Conservation (phyloP, 1,140 invertebrate genomes). For the Leptopilina boulardi region DNA sequence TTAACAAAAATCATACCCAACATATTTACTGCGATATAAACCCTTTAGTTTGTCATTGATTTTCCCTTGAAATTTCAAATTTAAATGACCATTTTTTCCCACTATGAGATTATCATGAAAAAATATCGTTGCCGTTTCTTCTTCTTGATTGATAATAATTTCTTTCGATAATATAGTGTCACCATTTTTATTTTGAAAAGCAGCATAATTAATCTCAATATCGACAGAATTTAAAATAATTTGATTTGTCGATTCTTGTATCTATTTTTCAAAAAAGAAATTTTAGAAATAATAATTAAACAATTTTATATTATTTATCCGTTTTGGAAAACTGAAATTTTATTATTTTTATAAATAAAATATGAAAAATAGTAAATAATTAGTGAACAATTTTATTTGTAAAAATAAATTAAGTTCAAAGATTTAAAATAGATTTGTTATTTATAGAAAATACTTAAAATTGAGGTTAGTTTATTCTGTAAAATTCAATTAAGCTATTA, state of each 20-base stretch:
- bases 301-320: neutral
- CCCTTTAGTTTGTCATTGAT: slow-evolving; percentile 95
- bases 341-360: no score
- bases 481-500: no score
- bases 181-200: neutral
- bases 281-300: neutral
- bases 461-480: no score
- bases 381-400: no score
- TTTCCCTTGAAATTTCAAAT: slow-evolving; percentile 85
- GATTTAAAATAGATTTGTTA: no score
- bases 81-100: slow-evolving; percentile 78
- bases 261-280: neutral
- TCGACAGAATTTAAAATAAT: neutral
- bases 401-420: no score
- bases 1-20: slow-evolving; percentile 60
- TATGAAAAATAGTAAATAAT: no score
- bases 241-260: neutral
- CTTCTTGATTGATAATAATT: slow-evolving; percentile 42
- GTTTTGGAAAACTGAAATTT: neutral
- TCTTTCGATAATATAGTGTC: neutral
- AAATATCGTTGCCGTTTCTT: slow-evolving; percentile 82
- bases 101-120: slow-evolving; percentile 78
- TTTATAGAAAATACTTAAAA: no score
- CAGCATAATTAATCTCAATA: neutral
- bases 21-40: slow-evolving; percentile 91